phyloP scores from a whole-genome alignment of 2,888 invertebrate genomes.

The Dolichomitus sp. region DNA sequence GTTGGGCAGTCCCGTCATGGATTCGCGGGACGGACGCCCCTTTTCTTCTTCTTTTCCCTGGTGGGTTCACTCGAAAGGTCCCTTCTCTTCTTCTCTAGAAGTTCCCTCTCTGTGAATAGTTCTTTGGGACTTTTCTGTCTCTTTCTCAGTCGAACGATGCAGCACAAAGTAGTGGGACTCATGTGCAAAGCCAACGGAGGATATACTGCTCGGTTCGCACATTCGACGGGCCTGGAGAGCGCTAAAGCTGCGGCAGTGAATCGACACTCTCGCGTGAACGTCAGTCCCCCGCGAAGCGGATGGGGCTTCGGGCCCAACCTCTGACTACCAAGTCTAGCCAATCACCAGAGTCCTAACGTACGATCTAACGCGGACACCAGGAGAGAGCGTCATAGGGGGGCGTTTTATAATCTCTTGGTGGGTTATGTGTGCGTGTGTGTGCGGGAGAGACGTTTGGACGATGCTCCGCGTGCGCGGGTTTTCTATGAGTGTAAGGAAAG shows the following conservation, averaged over 20 bases:
- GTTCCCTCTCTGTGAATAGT: constrained; percentile 24
- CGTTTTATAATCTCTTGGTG: constrained; percentile 66
- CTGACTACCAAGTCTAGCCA: constrained; percentile 81
- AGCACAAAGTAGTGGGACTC: constrained; percentile 31
- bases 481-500: background rate
- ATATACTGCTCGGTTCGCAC: constrained; percentile 30
- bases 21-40: constrained; percentile 31
- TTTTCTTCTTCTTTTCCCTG: constrained; percentile 50
- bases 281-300: constrained; percentile 77
- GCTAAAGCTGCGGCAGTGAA: constrained; percentile 57
- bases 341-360: constrained; percentile 82
- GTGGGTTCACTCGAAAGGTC: constrained; percentile 55
- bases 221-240: constrained; percentile 60
- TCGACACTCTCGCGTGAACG: constrained; percentile 54
- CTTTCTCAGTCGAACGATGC: constrained; percentile 21
- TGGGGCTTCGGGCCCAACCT: constrained; percentile 82
- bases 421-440: constrained; percentile 51
- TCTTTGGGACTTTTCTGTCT: constrained; percentile 26
- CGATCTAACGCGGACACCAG: constrained; percentile 79
- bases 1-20: constrained; percentile 7
- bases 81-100: constrained; percentile 58
- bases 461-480: constrained; percentile 26
- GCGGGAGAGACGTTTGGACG: constrained; percentile 32
- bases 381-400: constrained; percentile 70
- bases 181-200: background rate